Conservation (phyloP, 2,888 invertebrate species). For the Ophioninae sp. region DNA sequence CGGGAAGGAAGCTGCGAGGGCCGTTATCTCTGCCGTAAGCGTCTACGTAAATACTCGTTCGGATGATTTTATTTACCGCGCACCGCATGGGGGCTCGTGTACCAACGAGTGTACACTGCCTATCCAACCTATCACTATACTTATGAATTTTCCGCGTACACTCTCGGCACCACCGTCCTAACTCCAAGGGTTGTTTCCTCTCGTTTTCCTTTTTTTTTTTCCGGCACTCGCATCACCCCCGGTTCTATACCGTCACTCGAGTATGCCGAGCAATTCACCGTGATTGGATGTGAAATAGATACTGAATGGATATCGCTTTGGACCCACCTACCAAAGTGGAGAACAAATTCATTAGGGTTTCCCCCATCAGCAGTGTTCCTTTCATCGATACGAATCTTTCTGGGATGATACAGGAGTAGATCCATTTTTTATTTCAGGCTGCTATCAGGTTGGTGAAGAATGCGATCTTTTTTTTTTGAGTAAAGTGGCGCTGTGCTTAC, state of each 20-base stretch:
- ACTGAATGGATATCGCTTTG: constrained; percentile 8
- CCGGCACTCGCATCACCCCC: constrained; percentile 8
- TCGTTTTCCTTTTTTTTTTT: constrained; percentile 13
- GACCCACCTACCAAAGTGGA: neutral
- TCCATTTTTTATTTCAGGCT: too few relatives aligned
- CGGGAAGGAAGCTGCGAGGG: constrained; percentile 59
- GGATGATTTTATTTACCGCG: constrained; percentile 73
- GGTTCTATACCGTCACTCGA: constrained; percentile 27
- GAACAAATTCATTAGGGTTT: neutral
- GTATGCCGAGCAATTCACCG: constrained; percentile 1
- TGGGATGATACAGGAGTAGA: too few relatives aligned
- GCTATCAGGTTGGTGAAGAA: too few relatives aligned
- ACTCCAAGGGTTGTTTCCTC: constrained; percentile 7
- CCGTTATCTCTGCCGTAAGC: constrained; percentile 68
- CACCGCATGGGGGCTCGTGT: constrained; percentile 45
- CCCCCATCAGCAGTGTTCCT: neutral
- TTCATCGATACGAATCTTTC: neutral
- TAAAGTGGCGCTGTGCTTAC: too few relatives aligned
- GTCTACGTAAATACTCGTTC: constrained; percentile 72
- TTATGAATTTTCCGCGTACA: constrained; percentile 21
- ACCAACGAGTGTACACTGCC: constrained; percentile 46
- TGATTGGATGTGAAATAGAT: constrained; percentile 27
- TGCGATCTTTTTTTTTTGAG: too few relatives aligned
- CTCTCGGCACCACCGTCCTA: constrained; percentile 8
- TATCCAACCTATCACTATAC: constrained; percentile 38